Evolutionary conservation across 2,888 invertebrate species (phyloP).

Genomic region (Sarcophaga caerulescens): DNA sequence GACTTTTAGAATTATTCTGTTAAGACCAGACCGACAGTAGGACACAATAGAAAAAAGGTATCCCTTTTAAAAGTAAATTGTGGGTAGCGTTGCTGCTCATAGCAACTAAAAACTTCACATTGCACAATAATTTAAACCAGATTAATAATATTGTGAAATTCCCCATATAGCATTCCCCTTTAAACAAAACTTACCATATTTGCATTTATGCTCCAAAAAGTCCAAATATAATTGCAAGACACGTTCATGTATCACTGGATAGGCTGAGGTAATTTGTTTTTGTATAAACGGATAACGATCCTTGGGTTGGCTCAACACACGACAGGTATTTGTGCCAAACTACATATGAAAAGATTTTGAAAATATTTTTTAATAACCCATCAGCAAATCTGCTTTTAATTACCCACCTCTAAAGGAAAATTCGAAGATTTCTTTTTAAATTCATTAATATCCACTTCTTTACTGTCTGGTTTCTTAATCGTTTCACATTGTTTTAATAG

Average conservation of each 20-base stretch:
- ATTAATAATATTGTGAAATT: constrained; percentile 40
- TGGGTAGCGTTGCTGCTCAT: no score
- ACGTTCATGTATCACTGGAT: constrained; percentile 87
- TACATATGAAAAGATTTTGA: constrained; percentile 58
- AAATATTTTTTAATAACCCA: background rate
- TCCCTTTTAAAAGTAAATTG: no score
- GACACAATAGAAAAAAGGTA: no score
- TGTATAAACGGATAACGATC: constrained; percentile 73
- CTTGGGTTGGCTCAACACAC: constrained; percentile 74
- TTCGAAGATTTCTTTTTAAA: constrained; percentile 72
- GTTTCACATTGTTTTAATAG: constrained; percentile 72
- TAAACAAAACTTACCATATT: constrained; percentile 73
- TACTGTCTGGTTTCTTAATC: constrained; percentile 69
- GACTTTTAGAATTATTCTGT: no score
- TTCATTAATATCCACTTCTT: constrained; percentile 66
- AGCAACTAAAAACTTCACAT: background rate
- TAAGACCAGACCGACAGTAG: no score
- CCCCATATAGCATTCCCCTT: no score
- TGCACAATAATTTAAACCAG: background rate
- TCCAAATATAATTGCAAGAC: constrained; percentile 84
- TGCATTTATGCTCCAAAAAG: constrained; percentile 85
- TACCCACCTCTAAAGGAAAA: constrained; percentile 75
- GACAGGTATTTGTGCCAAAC: constrained; percentile 79
- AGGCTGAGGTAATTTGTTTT: constrained; percentile 82
- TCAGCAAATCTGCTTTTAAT: background rate